Evolutionary conservation across 2,888 invertebrate species (phyloP), one percentile per base, ranked within the genome.

Genomic region (Troides helena): DNA sequence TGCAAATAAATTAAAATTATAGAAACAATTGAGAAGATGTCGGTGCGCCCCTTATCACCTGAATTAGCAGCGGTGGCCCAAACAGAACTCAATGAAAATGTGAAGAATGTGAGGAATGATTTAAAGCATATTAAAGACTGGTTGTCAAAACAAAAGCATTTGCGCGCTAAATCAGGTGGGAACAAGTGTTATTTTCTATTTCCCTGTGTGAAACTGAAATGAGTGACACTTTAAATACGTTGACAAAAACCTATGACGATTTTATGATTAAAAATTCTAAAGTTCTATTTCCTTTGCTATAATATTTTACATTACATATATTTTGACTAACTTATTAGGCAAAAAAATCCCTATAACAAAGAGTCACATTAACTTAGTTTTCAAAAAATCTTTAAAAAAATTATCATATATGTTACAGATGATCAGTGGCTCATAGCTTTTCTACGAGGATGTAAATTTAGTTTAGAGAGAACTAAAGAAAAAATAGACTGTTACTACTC

Each of bases 371-470:
- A 30, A 30, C 30, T 30, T 30, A 30, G 30, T 30, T 30, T 30
- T 30, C 30, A 30, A 30, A 3, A 30, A 30, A 30, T 30, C 30
- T 5, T 30, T 5, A 30, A 30, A 30, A 30, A 30, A 30, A 30
- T 21, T 30, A 30, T 0, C 3, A 30, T 30, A 3, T 5, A 30
- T 30, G 30, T 30, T 30, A 30, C 30, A 30, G 30, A 30, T 30
- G 30, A 30, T 76, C 94, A 95, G 81, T 94, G 94, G 86, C 77
- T 95, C 65, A 77, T 94, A 6, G 84, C 93, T 1, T 95, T 95
- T 80, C 83, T 95, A 18, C 89, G 95, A 17, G 94, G 95, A 56
- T 94, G 94, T 78, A 95, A 95, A 81, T 94, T 91, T 81, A 95
- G 94, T 74, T 80, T 95, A 79, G 94, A 95, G 78, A 86, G 92